phyloP scores from a whole-genome alignment of 2,797 vertebrate species.

The Eospalax fontanierii region DNA sequence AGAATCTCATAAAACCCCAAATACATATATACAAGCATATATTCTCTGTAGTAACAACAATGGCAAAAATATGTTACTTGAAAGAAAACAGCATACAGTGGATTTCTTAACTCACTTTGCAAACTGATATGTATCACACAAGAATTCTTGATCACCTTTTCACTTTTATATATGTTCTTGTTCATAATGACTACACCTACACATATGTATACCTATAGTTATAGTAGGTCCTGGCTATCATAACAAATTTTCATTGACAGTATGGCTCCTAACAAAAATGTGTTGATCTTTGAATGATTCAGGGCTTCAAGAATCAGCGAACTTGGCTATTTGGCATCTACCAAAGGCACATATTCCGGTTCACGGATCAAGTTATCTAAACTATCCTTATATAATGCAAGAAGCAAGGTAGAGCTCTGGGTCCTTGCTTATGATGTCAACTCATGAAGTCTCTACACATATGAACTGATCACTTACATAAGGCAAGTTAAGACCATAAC shows the following conservation, averaged over 20 bases:
- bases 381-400: background rate
- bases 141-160: conserved; percentile 27
- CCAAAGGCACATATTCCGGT: background rate
- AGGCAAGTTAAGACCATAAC: no score
- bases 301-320: background rate
- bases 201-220: background rate
- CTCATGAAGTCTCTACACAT: background rate
- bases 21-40: background rate
- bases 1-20: conserved; percentile 46
- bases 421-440: background rate
- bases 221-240: no score
- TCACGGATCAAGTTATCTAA: background rate
- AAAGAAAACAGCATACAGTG: background rate
- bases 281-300: background rate
- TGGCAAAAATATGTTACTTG: conserved; percentile 27
- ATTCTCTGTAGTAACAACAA: background rate
- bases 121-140: background rate
- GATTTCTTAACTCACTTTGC: conserved; percentile 42
- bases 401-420: background rate
- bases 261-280: background rate
- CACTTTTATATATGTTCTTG: background rate
- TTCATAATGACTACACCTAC: background rate
- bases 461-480: background rate
- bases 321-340: background rate
- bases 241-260: background rate